Base-by-base conservation (phyloP, 2,888 invertebrate species). In the Stenchaetothrips biformis region DNA sequence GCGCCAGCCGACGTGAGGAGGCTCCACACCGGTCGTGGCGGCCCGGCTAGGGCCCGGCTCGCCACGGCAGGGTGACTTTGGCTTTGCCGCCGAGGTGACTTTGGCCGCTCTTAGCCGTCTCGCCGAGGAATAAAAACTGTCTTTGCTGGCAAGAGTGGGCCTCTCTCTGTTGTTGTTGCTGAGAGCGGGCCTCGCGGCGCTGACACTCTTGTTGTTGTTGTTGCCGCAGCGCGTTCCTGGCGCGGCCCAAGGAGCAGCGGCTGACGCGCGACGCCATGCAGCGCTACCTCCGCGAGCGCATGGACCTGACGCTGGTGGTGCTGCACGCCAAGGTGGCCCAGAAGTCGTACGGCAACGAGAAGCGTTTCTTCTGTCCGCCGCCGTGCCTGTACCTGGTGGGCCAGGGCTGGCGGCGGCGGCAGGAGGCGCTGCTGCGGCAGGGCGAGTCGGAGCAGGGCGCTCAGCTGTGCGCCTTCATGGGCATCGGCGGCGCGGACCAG, bases 281-380 rank as follows among this genome's bases (percentile, higher is more conserved):
- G 87, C 93, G 96, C 81, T 99, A 99, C 87, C 90, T 99, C 84
- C 91, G 96, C 81, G 97, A 98, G 86, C 91, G 97, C 84, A 95
- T 95, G 84, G 97, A 97, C 87, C 97, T 97, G 95, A 93, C 96
- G 37, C 94, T 99, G 81, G 97, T 98, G 79, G 98, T 99, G 84
- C 90, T 99, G 81, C 99, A 99, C 88, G 99, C 99, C 79, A 99
- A 99, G 91, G 99, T 99, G 79, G 99, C 99, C 53, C 99, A 99
- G 88, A 99, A 99, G 86, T 99, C 98, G 0, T 99, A 99, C 86
- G 99, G 99, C 83, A 99, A 99, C 87, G 99, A 99, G 86, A 99
- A 99, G 88, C 91, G 99, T 82, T 99, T 99, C 89, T 99, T 99
- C 89, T 99, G 99, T 85, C 99, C 99, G 0, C 99, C 99, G 0